Evolutionary conservation across 2,888 invertebrate species (phyloP), one percentile per base, ranked within the genome.

Genomic region (Lasioglossum zephyrum): DNA sequence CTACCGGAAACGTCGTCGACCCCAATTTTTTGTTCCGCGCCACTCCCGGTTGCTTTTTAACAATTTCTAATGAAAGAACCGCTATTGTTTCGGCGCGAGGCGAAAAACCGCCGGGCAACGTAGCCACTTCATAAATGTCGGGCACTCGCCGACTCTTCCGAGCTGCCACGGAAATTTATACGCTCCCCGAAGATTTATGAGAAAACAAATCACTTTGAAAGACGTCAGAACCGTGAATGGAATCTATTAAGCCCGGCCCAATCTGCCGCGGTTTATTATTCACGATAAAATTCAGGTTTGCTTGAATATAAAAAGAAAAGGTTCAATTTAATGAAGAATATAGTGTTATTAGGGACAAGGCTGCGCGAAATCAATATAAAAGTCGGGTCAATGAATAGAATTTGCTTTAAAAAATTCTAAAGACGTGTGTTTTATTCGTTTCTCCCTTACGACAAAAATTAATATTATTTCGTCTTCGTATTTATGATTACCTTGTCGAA

Each of bases 151-250:
- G 63, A 47, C 49, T 49, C 31, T 63, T 76, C 57, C 78, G 36
- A 49, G 76, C 73, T 80, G 73, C 39, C 77, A 83, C 77, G 77
- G 80, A 81, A 84, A 88, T 79, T 84, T 81, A 84, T 73, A 79
- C 81, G 31, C 69, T 79, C 11, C 18, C 70, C 36, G 66, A 75
- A 79, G 86, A 88, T 88, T 88, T 88, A 88, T 78, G 82, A 74
- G 86, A 81, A 84, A 86, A 83, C 88, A 81, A 88, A 88, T 86
- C 88, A 86, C 84, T 86, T 79, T 72, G 49, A 41, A 73, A 75
- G 69, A 78, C 75, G 79, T 79, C 72, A 77, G 49, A 53, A 66
- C 69, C 66, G 73, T 66, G 77, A 60, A 77, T 60, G 49, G 63
- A 81, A 84, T 87, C 87, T 84, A 82, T 82, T 81, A 72, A 79